Conservation (phyloP, 2,797 vertebrate genomes). For the Antennarius maculatus region DNA sequence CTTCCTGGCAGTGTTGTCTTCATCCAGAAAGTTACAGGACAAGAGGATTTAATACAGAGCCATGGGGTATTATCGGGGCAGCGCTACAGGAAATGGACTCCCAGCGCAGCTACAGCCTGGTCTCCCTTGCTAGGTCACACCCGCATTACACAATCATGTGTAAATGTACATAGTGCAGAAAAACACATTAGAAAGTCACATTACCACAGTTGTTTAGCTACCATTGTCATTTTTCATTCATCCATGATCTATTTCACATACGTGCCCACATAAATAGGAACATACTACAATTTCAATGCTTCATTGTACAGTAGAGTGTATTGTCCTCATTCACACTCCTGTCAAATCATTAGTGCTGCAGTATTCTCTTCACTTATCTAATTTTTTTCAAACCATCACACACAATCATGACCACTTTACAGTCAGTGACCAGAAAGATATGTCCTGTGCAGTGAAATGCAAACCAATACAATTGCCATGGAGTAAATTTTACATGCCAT, state of each 20-base stretch:
- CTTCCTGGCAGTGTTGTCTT: slow-evolving; percentile 66
- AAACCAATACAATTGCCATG: neutral
- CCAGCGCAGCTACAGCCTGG: slow-evolving; percentile 57
- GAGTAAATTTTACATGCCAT: neutral
- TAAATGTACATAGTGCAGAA: slow-evolving; percentile 12
- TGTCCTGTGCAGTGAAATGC: slow-evolving; percentile 4
- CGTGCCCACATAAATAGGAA: slow-evolving; percentile 10
- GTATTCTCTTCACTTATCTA: slow-evolving; percentile 26
- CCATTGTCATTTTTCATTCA: slow-evolving; percentile 38
- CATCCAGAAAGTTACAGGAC: slow-evolving; percentile 72
- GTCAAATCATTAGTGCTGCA: slow-evolving; percentile 34
- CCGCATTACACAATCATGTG: slow-evolving; percentile 26
- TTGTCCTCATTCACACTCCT: slow-evolving; percentile 24
- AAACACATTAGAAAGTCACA: slow-evolving; percentile 20
- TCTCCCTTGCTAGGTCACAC: slow-evolving; percentile 47
- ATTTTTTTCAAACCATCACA: slow-evolving; percentile 40
- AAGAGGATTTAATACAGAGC: slow-evolving; percentile 77
- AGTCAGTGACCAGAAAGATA: slow-evolving; percentile 37
- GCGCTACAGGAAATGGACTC: slow-evolving; percentile 66
- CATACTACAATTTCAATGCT: slow-evolving; percentile 28
- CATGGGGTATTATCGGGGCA: slow-evolving; percentile 72
- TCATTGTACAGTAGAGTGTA: slow-evolving; percentile 18
- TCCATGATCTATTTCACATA: slow-evolving; percentile 20
- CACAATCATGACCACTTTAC: slow-evolving; percentile 44
- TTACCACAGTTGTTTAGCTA: slow-evolving; percentile 27